Percentiles rank a stretch among this genome's conserved stretches.
Conservation (phyloP, 1,140 invertebrate species). For the Globodera rostochiensis region DNA sequence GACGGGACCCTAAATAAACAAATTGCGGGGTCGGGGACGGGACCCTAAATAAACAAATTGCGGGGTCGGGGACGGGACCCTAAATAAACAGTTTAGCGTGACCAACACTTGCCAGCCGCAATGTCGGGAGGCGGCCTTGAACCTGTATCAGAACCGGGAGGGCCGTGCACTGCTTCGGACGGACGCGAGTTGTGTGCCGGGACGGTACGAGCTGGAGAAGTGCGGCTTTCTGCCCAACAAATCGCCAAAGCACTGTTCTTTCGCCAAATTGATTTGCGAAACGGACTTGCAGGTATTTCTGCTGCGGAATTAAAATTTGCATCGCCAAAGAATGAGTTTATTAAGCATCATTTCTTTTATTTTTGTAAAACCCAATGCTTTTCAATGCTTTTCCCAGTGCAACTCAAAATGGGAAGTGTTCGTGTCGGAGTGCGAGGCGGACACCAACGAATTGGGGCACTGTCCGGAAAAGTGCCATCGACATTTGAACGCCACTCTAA, state of each 20-base stretch:
- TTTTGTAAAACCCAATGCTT: neutral
- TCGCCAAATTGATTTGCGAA: conserved; percentile 57
- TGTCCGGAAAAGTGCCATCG: conserved; percentile 52
- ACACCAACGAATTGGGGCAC: conserved; percentile 46
- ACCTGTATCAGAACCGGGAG: conserved; percentile 56
- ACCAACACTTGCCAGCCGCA: conserved; percentile 59
- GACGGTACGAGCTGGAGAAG: conserved; percentile 57
- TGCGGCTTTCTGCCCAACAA: conserved; percentile 55
- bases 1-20: too few relatives aligned
- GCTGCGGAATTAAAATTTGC: too few relatives aligned
- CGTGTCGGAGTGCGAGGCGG: conserved; percentile 57
- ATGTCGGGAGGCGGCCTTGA: conserved; percentile 54
- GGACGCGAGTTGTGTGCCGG: conserved; percentile 54
- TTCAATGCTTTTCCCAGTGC: conserved; percentile 30
- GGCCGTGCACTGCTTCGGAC: conserved; percentile 53
- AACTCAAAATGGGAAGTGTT: conserved; percentile 60
- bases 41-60: too few relatives aligned
- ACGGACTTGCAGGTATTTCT: conserved; percentile 50
- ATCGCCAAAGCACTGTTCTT: conserved; percentile 53
- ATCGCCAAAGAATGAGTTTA: too few relatives aligned
- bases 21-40: too few relatives aligned
- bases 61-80: too few relatives aligned
- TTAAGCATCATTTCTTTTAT: too few relatives aligned
- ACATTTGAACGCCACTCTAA: conserved; percentile 55
- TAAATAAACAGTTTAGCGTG: conserved; percentile 38